Conservation (phyloP, 1,140 invertebrate species). For the Sipha flava region DNA sequence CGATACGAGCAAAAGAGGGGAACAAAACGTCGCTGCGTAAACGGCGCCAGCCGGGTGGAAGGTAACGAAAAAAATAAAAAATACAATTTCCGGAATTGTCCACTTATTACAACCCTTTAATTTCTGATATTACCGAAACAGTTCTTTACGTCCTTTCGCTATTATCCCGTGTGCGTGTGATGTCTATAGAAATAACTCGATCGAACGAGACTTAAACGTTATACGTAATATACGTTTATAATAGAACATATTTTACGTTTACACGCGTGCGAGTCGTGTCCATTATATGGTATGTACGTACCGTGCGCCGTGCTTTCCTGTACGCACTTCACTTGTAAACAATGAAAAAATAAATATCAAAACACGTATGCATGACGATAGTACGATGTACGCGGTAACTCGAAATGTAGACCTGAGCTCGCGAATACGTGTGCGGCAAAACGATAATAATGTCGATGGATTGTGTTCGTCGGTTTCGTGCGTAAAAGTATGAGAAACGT, state of each 20-base stretch:
- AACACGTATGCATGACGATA: no score
- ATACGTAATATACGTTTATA: no score
- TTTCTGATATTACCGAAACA: neutral
- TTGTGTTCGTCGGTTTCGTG: neutral
- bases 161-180: neutral
- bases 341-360: no score
- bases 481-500: neutral
- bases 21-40: neutral
- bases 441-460: neutral
- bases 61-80: neutral
- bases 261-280: no score
- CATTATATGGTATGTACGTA: no score
- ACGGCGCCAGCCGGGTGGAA: neutral
- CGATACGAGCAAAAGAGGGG: neutral
- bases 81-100: constrained; percentile 20
- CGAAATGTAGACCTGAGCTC: no score
- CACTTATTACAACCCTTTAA: neutral
- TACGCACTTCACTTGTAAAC: no score
- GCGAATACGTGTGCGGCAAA: neutral
- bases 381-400: no score
- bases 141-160: neutral
- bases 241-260: no score
- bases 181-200: no score
- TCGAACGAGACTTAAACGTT: no score
- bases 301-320: no score